Conservation (phyloP, 92 coral and sea anemone species). For the Heteractis magnifica region DNA sequence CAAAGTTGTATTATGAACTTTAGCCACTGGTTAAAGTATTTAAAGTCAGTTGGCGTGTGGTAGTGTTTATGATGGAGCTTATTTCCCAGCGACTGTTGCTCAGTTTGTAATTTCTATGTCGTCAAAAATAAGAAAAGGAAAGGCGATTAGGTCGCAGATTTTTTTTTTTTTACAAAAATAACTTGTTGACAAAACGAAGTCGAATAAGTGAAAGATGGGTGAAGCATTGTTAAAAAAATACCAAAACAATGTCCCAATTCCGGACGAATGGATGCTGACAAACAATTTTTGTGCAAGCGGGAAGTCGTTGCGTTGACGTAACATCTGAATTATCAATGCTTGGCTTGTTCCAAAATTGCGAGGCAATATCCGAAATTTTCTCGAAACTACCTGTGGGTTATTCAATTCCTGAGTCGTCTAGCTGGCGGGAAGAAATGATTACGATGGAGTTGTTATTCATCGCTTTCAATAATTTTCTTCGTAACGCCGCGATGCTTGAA, state of each 20-base stretch:
- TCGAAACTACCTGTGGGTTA: neutral
- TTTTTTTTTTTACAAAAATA: neutral
- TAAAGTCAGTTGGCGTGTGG: no score
- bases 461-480: neutral
- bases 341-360: neutral
- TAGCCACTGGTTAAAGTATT: no score
- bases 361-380: neutral
- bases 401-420: slow-evolving; percentile 2
- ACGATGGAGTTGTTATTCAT: neutral
- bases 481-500: neutral
- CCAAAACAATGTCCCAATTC: neutral
- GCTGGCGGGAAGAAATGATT: neutral
- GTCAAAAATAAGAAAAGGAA: neutral
- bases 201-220: neutral
- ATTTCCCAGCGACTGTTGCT: neutral
- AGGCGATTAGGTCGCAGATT: no score
- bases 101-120: neutral
- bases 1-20: no score
- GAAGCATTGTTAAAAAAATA: neutral
- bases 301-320: neutral
- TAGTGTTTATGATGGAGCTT: no score
- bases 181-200: neutral
- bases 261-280: neutral
- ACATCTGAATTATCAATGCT: neutral
- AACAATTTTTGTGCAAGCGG: neutral